Percentiles rank a stretch among this genome's conserved stretches.
Conservation (phyloP, 2,797 vertebrate genomes). For the Decapterus maruadsi region DNA sequence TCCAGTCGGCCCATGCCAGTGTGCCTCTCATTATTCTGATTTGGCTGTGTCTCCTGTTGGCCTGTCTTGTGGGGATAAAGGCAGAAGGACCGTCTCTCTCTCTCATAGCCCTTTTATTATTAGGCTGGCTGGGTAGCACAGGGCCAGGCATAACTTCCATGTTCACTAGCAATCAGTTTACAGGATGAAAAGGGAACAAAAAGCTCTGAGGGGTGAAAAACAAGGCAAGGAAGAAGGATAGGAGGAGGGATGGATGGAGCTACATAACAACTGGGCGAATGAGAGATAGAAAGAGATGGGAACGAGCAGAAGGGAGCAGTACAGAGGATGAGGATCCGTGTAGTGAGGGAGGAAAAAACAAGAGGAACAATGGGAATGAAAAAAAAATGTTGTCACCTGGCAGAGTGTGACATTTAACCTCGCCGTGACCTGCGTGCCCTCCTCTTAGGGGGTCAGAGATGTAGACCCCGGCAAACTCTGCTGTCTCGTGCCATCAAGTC, state of each 20-base stretch:
- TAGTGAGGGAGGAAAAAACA: background rate
- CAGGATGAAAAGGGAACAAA: conserved; percentile 59
- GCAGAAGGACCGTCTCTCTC: conserved; percentile 69
- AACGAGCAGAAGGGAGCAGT: conserved; percentile 3
- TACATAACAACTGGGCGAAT: conserved; percentile 40
- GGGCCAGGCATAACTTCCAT: conserved; percentile 71
- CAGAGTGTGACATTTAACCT: conserved; percentile 51
- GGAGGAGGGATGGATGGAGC: conserved; percentile 35
- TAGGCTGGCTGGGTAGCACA: conserved; percentile 72
- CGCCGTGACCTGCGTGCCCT: conserved; percentile 15
- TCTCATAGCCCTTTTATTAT: conserved; percentile 76
- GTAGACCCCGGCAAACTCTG: conserved; percentile 20
- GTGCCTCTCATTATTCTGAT: conserved; percentile 88
- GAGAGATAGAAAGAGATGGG: conserved; percentile 9
- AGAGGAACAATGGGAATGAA: background rate
- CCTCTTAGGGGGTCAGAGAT: conserved; percentile 44
- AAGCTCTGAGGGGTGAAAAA: conserved; percentile 38
- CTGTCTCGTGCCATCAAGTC: conserved; percentile 48
- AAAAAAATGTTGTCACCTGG: conserved; percentile 43
- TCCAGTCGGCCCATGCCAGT: conserved; percentile 79
- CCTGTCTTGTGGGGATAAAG: conserved; percentile 81
- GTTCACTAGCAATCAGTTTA: conserved; percentile 71
- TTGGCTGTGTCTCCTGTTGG: conserved; percentile 80
- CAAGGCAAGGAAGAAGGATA: conserved; percentile 8
- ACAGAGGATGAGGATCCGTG: conserved; percentile 2